Evolutionary conservation across 2,888 invertebrate genomes (phyloP), one percentile per base, ranked within the genome.

Genomic region (Clanis bilineata): DNA sequence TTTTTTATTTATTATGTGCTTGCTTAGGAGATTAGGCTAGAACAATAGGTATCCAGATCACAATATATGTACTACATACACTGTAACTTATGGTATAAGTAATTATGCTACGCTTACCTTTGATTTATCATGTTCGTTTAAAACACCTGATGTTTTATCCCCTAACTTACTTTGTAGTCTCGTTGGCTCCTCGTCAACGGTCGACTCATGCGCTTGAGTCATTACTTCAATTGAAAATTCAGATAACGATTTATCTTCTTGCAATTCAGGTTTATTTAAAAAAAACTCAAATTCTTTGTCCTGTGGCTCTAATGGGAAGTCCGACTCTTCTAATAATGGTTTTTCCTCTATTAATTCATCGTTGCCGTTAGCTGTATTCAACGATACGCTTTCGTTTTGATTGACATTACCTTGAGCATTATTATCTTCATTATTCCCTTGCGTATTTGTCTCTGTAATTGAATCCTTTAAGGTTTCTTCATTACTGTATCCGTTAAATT

Each of bases 151-250:
- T 4, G 67, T 61, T 67, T 74, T 75, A 43, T 69, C 73, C 59
- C 57, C 69, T 22, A 62, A 57, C 58, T 72, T 73, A 54, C 66
- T 56, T 21, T 63, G 60, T 23, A 32, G 39, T 21, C 59, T 57
- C 55, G 47, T 62, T 43, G 51, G 60, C 60, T 58, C 60, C 0
- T 66, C 61, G 18, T 60, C 63, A 32, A 62, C 64, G 9, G 55
- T 65, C 5, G 47, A 28, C 45, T 62, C 62, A 15, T 54, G 22
- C 10, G 38, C 54, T n/a, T 65, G 57, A 12, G 59, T 56, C 36
- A 68, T 51, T 2, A 75, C 59, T 71, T 88, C 88, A 36, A 73
- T 55, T 18, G 88, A 86, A 74, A 85, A 85, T 62, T 86, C 89
- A 15, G 89, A 86, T 55, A 84, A 64, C 21, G 86, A 85, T 65